Base-by-base conservation (phyloP, 2,113 vertebrate genomes). In the Perca schrenkii region DNA sequence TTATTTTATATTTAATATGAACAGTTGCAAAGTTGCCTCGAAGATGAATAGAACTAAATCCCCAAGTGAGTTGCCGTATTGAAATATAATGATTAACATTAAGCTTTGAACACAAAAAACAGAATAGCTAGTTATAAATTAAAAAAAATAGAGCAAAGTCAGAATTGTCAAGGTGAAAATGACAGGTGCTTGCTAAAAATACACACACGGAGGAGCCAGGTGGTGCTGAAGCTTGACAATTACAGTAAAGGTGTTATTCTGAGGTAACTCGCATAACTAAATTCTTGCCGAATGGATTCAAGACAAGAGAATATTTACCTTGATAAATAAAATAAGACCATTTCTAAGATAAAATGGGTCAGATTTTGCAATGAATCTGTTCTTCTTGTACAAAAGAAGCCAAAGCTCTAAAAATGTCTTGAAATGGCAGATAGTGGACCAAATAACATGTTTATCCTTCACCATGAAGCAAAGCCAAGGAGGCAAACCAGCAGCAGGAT, bases 381-480 rank as follows among this genome's bases (percentile, higher is more conserved):
- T 71, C 52, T 13, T 15, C 40, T 49, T 50, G 7, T 8, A 31
- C 34, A 64, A 63, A 70, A 31, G 34, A 19, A 65, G 69, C 57
- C 5, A 34, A 34, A 34, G 34, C 56, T 52, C 31, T 17, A 46
- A 31, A 52, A 16, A 21, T 47, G 40, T 57, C 43, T 64, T 36
- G 43, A 77, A 62, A 71, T 1, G 11, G n/a, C 10, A 50, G 60
- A 71, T 62, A 71, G 47, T 6, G 10, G 36, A 72, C 40, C 67
- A 40, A 77, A 87, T 74, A 66, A 78, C 25, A 36, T 34, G 61
- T 75, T 83, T 75, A 79, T 71, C 71, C 43, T n/a, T 54, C 22
- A 40, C 63, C 70, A 43, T 66, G 65, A 82, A 76, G 85, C 65
- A 34, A 76, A 71, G n/a, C 61, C 43, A 11, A 4, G 36, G 53